Conservation (phyloP, 2,797 vertebrate genomes). For the Scomberomorus guttatus region DNA sequence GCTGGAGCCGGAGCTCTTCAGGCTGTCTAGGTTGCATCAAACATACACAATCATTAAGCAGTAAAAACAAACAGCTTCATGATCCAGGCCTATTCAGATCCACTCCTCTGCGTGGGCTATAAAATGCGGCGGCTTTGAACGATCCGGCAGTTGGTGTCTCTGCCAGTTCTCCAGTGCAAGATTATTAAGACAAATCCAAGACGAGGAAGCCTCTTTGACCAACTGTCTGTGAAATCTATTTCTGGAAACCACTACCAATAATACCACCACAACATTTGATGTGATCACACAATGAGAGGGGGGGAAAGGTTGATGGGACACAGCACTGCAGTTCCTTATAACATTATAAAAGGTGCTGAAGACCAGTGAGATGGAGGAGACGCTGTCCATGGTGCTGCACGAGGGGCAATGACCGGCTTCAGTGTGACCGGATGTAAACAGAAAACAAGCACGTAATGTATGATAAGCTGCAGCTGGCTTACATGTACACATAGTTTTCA, state of each 20-base stretch:
- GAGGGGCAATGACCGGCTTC: not conserved
- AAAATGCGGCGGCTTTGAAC: slow-evolving; percentile 26
- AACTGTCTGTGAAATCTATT: slow-evolving; percentile 2
- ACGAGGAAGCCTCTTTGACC: slow-evolving; percentile 1
- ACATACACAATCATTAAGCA: slow-evolving; percentile 40
- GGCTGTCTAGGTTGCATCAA: slow-evolving; percentile 29
- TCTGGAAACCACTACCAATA: not conserved
- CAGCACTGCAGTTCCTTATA: not conserved
- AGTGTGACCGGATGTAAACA: not conserved
- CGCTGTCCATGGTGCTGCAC: slow-evolving; percentile 75
- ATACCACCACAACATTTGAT: not conserved
- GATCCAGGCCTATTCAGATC: slow-evolving; percentile 19
- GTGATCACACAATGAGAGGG: not conserved
- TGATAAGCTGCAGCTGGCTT: not conserved
- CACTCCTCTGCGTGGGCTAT: not conserved
- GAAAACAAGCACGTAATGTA: not conserved
- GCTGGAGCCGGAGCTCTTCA: slow-evolving; percentile 42
- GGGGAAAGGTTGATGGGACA: not conserved
- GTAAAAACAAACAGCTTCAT: slow-evolving; percentile 45
- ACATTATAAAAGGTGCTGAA: not conserved
- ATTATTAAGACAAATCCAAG: slow-evolving; percentile 12
- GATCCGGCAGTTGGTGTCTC: slow-evolving; percentile 8
- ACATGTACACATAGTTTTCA: not conserved
- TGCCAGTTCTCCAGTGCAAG: slow-evolving; percentile 2
- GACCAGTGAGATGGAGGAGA: not conserved